Percentiles rank a stretch among this genome's conserved stretches.
Conservation (phyloP, 2,888 invertebrate species). For the Synergus japonicus region DNA sequence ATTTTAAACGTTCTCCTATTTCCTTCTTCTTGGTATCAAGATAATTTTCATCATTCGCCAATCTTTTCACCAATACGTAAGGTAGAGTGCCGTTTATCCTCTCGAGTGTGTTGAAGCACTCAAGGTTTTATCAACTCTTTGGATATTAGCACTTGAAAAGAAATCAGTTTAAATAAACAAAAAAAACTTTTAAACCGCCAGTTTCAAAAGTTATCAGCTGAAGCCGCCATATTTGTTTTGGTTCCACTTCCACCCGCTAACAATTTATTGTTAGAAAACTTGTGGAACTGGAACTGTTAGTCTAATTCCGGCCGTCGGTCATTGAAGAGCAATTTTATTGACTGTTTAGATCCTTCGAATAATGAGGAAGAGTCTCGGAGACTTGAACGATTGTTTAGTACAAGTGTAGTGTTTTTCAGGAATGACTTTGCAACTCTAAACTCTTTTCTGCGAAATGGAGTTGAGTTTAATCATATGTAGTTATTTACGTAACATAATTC, state of each 20-base stretch:
- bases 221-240: background rate
- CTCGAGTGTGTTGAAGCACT: background rate
- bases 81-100: slow-evolving; percentile 7
- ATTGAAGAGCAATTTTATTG: background rate
- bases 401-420: background rate
- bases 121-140: background rate
- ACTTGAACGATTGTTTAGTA: background rate
- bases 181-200: background rate
- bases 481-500: slow-evolving; percentile 6
- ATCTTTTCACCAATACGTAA: background rate
- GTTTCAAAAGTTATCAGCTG: background rate
- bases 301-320: background rate
- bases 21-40: background rate
- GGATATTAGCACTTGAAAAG: background rate
- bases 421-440: background rate
- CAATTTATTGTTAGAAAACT: background rate
- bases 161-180: background rate
- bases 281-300: background rate
- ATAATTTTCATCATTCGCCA: background rate
- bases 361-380: background rate
- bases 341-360: background rate
- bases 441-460: slow-evolving; percentile 6
- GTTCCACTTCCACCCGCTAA: background rate
- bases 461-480: background rate
- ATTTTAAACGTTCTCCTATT: background rate